A percentile compares a stretch with the other conserved stretches of the same genome.
phyloP scores from a whole-genome alignment of 2,797 vertebrate species.

The Schizopygopsis malacanthus region DNA sequence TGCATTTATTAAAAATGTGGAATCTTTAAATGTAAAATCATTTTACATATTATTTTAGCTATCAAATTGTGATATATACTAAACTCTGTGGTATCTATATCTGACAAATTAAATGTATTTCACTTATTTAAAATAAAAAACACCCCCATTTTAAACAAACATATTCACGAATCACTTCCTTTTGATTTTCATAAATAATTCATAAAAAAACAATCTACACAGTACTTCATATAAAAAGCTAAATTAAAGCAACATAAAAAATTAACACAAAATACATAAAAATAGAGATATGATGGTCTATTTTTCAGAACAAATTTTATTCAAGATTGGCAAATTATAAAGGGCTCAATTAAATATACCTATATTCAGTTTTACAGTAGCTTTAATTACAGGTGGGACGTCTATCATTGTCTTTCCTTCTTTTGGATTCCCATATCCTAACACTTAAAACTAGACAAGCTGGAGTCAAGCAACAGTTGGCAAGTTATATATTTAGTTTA shows the following conservation, averaged over 20 bases:
- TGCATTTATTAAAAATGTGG: not conserved
- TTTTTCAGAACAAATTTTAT: slow-evolving; percentile 8
- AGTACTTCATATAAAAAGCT: not conserved
- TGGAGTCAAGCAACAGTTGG: not conserved
- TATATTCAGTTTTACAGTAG: slow-evolving; percentile 45
- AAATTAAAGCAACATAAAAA: not conserved
- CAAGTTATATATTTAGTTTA: slow-evolving; percentile 27
- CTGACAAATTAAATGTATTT: too few relatives aligned
- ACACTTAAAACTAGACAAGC: slow-evolving; percentile 20
- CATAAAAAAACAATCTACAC: not conserved
- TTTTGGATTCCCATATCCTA: not conserved
- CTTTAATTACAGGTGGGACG: slow-evolving; percentile 68
- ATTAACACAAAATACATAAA: not conserved
- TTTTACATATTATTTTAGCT: too few relatives aligned
- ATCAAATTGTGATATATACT: too few relatives aligned
- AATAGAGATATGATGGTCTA: not conserved
- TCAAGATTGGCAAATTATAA: slow-evolving; percentile 65
- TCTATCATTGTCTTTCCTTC: slow-evolving; percentile 58
- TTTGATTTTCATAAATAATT: too few relatives aligned
- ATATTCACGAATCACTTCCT: too few relatives aligned
- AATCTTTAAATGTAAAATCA: too few relatives aligned
- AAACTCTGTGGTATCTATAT: too few relatives aligned
- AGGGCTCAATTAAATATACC: slow-evolving; percentile 58
- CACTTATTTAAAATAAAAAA: too few relatives aligned
- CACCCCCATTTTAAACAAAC: too few relatives aligned